Conservation (phyloP, 1,140 invertebrate species). For the Cotesia typhae region DNA sequence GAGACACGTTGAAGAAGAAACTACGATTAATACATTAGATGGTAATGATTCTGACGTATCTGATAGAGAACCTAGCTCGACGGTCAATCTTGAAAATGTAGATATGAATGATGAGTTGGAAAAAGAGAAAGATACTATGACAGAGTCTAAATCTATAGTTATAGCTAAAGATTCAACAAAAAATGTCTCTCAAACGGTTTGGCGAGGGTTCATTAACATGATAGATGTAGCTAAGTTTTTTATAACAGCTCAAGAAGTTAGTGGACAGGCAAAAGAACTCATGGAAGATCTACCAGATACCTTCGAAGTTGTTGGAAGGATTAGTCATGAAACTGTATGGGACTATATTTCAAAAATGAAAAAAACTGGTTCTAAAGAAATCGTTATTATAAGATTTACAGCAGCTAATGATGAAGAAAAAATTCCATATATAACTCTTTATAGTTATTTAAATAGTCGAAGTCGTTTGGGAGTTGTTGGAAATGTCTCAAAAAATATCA, state of each 20-base stretch:
- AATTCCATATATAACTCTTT: conserved; percentile 85
- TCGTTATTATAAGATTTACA: conserved; percentile 83
- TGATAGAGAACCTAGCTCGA: conserved; percentile 69
- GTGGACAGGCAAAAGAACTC: conserved; percentile 75
- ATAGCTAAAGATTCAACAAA: conserved; percentile 36
- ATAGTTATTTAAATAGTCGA: conserved; percentile 86
- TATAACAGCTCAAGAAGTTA: conserved; percentile 82
- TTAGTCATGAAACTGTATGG: conserved; percentile 90
- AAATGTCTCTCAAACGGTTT: conserved; percentile 69
- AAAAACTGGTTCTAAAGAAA: conserved; percentile 86
- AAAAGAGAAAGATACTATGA: conserved; percentile 51
- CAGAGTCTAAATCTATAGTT: conserved; percentile 30
- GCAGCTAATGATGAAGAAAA: conserved; percentile 85
- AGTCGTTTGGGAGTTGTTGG: conserved; percentile 77
- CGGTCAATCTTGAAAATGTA: conserved; percentile 69
- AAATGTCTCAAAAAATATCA: conserved; percentile 77
- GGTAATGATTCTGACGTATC: conserved; percentile 65
- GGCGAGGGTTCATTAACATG: conserved; percentile 90
- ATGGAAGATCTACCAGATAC: conserved; percentile 78
- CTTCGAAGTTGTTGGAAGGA: conserved; percentile 91
- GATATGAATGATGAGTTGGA: conserved; percentile 64
- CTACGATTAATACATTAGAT: conserved; percentile 58
- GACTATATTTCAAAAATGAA: conserved; percentile 93
- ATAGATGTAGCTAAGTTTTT: conserved; percentile 90
- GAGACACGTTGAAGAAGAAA: conserved; percentile 63